These are phyloP conservation scores for Cyprinus carpio DNA, from an alignment of 2,113 vertebrate genomes.

Conservation along the genomic window DNA sequence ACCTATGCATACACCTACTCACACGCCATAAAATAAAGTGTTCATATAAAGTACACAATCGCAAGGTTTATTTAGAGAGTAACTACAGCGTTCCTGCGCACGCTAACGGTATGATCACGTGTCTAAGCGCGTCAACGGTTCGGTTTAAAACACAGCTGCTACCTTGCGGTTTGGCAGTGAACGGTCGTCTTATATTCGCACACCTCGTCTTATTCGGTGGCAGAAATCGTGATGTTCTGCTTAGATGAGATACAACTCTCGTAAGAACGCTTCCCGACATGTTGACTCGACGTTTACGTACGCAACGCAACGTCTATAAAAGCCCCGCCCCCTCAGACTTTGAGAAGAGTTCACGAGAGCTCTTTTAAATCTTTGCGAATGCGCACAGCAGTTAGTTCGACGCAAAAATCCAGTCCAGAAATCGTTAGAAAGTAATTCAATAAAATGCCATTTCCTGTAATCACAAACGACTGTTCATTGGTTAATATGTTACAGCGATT, in stretches of 20 bases:
- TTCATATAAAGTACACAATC: neutral
- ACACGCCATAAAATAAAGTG: neutral
- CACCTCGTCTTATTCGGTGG: neutral
- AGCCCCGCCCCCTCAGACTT: neutral
- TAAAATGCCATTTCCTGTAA: neutral
- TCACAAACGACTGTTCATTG: neutral
- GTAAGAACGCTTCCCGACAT: conserved; percentile 16
- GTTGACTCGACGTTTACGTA: neutral
- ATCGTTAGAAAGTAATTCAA: neutral
- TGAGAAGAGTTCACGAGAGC: neutral
- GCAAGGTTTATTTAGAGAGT: neutral
- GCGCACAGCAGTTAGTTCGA: neutral
- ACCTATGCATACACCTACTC: too few species aligned
- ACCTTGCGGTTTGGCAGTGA: conserved; percentile 8
- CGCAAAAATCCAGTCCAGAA: neutral
- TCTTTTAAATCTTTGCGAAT: neutral
- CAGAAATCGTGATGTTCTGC: conserved; percentile 1
- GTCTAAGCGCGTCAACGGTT: neutral
- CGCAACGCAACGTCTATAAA: neutral
- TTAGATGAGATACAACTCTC: conserved; percentile 1
- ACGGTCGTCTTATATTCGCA: conserved; percentile 27
- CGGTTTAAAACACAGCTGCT: neutral
- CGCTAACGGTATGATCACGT: neutral
- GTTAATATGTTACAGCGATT: neutral
- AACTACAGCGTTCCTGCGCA: neutral